Evolutionary conservation across 2,113 vertebrate species (phyloP).

Genomic region (Rafetus swinhoei): DNA sequence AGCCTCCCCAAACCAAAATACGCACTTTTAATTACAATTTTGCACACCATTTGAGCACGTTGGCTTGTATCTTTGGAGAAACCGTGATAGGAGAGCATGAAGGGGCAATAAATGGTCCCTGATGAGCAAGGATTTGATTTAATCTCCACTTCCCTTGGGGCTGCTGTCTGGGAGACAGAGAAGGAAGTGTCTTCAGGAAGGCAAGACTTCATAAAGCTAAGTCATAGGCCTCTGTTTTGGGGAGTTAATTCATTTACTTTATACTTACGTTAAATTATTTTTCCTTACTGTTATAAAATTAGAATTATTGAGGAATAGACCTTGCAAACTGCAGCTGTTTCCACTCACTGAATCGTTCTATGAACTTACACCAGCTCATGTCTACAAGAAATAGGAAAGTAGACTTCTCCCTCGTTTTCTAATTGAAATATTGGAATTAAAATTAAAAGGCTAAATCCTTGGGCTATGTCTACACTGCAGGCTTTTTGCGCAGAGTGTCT

Average conservation of each 20-base stretch:
- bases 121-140: not conserved
- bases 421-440: not conserved
- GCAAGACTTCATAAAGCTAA: not conserved
- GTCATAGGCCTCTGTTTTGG: accelerated
- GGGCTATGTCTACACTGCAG: no score
- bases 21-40: not conserved
- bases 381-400: not conserved
- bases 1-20: not conserved
- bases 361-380: not conserved
- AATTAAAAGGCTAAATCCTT: not conserved
- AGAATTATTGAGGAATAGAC: not conserved
- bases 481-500: no score
- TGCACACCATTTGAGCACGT: not conserved
- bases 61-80: not conserved
- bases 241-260: not conserved
- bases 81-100: not conserved
- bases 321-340: not conserved
- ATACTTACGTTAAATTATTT: not conserved
- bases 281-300: not conserved
- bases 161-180: not conserved
- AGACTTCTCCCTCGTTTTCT: not conserved
- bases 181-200: not conserved
- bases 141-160: not conserved
- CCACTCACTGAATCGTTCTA: not conserved
- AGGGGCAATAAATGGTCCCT: not conserved